phyloP scores from a whole-genome alignment of 2,797 vertebrate genomes.

The Enteromius anoplus region DNA sequence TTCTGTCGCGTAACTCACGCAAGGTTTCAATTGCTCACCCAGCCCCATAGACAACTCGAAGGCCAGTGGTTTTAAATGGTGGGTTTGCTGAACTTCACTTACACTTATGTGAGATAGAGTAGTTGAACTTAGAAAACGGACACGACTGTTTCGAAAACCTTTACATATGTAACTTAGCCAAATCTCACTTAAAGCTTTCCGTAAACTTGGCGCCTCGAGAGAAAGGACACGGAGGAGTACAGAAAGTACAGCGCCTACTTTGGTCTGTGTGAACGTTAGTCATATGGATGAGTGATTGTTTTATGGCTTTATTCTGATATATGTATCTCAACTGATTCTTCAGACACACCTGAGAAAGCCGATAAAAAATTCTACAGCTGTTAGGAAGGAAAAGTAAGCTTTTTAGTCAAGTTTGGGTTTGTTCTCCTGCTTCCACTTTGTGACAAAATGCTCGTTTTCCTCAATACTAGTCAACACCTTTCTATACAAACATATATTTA shows the following conservation, averaged over 20 bases:
- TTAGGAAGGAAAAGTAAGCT: neutral
- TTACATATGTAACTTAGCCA: neutral
- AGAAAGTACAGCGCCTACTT: slow-evolving; percentile 20
- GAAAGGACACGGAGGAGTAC: neutral
- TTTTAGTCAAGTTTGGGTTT: slow-evolving; percentile 2
- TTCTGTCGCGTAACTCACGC: neutral
- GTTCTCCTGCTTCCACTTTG: neutral
- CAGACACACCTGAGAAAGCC: neutral
- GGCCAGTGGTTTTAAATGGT: neutral
- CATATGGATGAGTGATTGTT: neutral
- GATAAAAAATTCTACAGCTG: neutral
- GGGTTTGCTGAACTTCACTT: neutral
- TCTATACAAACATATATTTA: neutral
- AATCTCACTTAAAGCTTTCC: neutral
- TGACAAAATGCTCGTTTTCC: neutral
- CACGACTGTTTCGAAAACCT: no score
- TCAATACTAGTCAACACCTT: neutral
- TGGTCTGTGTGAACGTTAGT: neutral
- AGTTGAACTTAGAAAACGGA: no score
- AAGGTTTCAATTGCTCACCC: slow-evolving; percentile 33
- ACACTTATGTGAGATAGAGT: neutral
- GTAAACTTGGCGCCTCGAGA: neutral
- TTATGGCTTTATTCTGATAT: slow-evolving; percentile 2
- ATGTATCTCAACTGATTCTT: neutral
- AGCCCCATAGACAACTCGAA: neutral